Evolutionary conservation across 2,797 vertebrate species (phyloP).

Genomic region (Mallotus villosus): DNA sequence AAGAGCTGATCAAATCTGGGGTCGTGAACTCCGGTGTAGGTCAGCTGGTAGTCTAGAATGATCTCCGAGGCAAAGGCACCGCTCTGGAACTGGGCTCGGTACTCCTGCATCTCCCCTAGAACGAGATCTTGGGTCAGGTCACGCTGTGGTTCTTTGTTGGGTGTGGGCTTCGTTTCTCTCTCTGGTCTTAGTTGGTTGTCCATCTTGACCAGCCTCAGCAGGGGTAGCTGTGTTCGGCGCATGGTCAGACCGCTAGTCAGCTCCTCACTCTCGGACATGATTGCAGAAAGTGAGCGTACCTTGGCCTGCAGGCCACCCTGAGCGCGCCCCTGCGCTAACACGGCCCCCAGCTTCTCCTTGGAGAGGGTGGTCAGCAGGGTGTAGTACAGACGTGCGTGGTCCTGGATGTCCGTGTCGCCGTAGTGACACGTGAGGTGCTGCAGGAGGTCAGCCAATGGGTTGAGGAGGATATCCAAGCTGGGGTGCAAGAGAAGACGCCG

Average conservation of each 20-base stretch:
- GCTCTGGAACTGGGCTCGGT: constrained; percentile 64
- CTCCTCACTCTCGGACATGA: constrained; percentile 82
- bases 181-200: neutral
- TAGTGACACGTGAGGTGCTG: constrained; percentile 73
- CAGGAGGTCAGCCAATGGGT: constrained; percentile 76
- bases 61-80: constrained; percentile 63
- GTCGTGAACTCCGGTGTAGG: constrained; percentile 27
- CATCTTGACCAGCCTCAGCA: constrained; percentile 64
- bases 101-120: constrained; percentile 41
- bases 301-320: constrained; percentile 71
- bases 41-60: constrained; percentile 65
- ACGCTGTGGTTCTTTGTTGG: neutral
- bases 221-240: constrained; percentile 53
- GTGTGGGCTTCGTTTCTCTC: neutral
- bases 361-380: constrained; percentile 82
- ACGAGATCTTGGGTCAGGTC: neutral
- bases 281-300: constrained; percentile 70
- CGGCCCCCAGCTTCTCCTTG: constrained; percentile 73
- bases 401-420: constrained; percentile 80
- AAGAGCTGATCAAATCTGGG: constrained; percentile 71
- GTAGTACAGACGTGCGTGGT: constrained; percentile 86
- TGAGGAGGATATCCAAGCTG: constrained; percentile 66
- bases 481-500: constrained; percentile 76
- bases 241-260: constrained; percentile 74
- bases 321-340: constrained; percentile 60